Conservation (phyloP, 2,888 invertebrate genomes). For the Megaustenia siamemsis region DNA sequence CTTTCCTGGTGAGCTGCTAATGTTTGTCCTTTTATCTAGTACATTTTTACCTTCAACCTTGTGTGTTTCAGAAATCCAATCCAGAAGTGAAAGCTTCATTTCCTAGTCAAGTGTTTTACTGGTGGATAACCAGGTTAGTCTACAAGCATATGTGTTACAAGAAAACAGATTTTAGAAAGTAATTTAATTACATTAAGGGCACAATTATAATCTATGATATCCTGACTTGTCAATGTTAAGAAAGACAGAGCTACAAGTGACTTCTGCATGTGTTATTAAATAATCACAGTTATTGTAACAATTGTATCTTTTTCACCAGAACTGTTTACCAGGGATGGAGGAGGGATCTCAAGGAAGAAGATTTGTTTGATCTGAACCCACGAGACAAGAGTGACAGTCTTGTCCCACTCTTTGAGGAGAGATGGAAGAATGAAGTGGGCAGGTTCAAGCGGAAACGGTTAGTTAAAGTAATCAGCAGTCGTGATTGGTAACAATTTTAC, state of each 20-base stretch:
- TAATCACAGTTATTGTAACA: no score
- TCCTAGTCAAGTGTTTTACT: conserved; percentile 75
- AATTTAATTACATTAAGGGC: no score
- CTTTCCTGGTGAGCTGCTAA: no score
- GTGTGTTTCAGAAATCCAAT: conserved; percentile 70
- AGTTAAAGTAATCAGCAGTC: neutral
- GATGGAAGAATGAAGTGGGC: conserved; percentile 62
- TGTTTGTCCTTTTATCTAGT: no score
- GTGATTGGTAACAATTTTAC: no score
- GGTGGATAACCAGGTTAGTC: conserved; percentile 77
- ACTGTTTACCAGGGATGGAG: conserved; percentile 75
- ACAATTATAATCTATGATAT: no score
- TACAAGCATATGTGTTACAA: neutral
- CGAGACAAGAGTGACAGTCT: conserved; percentile 67
- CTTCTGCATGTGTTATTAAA: no score
- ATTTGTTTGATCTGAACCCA: conserved; percentile 77
- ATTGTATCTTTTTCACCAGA: conserved; percentile 55
- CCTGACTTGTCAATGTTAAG: no score
- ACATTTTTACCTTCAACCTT: conserved; percentile 15
- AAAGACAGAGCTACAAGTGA: no score
- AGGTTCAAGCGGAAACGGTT: conserved; percentile 56
- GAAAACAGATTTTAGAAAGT: neutral
- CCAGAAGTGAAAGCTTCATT: conserved; percentile 79
- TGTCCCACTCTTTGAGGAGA: conserved; percentile 63
- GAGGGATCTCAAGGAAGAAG: conserved; percentile 72